Base-by-base conservation (phyloP, 2,888 invertebrate genomes). In the Nymphalis c-album region DNA sequence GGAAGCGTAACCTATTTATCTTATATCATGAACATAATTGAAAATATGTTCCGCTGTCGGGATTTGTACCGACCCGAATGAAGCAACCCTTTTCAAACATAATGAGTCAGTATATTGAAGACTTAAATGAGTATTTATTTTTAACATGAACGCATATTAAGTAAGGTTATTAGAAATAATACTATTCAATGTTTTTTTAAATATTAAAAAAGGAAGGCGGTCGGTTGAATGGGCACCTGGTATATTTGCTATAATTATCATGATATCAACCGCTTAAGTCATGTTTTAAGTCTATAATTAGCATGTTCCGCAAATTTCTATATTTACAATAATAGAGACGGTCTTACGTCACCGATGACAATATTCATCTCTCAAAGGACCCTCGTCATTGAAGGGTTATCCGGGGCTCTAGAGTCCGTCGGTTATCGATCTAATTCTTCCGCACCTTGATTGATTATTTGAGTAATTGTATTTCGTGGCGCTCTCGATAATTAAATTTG, bases 341-440 rank as follows among this genome's bases (percentile, higher is more conserved):
- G 57, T 64, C 64, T 60, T 50, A 60, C n/a, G 55, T 53, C 63
- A 51, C 47, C 50, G 60, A 63, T 47, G 75, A 40, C 40, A 40
- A 71, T 74, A 75, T 71, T 73, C 71, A 18, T 72, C 71, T 69
- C 72, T 72, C 70, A 64, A 71, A 60, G 63, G 62, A 78, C 80
- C 79, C 79, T 77, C 72, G 77, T 80, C 79, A 80, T 35, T 20
- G 61, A 65, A 72, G 75, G 77, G 76, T 76, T 76, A 72, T 69
- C 65, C 62, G 57, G 35, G 55, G 57, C 40, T 40, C 60, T 26
- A 57, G 66, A 64, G 47, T 62, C 60, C 59, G 68, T 67, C 64
- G 59, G 67, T 69, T 71, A 68, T 71, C 70, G 73, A 75, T 74
- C 74, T 72, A 74, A 75, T 73, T 71, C 75, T 75, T 70, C 57